Conservation (phyloP, 2,113 vertebrate species). For the Oryzias melastigma region DNA sequence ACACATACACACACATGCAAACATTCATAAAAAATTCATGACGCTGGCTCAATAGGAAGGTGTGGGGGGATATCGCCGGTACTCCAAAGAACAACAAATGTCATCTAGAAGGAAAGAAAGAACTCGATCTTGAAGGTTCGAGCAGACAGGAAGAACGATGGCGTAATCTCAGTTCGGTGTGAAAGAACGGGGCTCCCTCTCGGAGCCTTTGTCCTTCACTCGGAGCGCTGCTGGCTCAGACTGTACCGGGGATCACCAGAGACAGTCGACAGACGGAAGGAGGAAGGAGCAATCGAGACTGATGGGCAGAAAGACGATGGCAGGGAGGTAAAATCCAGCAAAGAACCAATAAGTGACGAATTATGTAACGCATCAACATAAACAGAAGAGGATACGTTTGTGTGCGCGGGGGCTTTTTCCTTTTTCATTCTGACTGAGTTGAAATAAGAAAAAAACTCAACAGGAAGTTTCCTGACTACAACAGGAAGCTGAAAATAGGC, state of each 20-base stretch:
- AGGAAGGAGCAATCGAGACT: no score
- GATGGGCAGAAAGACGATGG: conserved; percentile 2
- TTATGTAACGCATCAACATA: no score
- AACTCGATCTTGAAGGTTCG: conserved; percentile 30
- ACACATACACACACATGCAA: conserved; percentile 54
- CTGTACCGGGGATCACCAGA: conserved; percentile 66
- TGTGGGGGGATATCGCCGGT: conserved; percentile 54
- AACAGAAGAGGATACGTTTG: no score
- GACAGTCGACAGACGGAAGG: conserved; percentile 10
- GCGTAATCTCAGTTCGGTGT: no score
- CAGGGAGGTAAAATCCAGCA: not conserved
- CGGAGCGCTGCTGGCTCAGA: conserved; percentile 57
- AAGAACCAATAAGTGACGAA: not conserved
- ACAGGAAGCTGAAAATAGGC: conserved; percentile 21
- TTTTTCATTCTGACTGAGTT: conserved; percentile 7
- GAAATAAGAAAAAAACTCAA: conserved; percentile 22
- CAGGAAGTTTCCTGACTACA: conserved; percentile 27
- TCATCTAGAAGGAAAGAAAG: conserved; percentile 47
- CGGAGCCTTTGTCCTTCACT: conserved; percentile 16
- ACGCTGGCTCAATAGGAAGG: conserved; percentile 60
- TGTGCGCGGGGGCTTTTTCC: not conserved
- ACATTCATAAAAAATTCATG: conserved; percentile 77
- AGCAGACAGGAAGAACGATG: not conserved
- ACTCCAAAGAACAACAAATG: conserved; percentile 64
- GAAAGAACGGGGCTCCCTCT: no score